Percentiles rank a stretch among this genome's conserved stretches.
Conservation (phyloP, 1,140 invertebrate genomes). For the Ostrea denselamellosa region DNA sequence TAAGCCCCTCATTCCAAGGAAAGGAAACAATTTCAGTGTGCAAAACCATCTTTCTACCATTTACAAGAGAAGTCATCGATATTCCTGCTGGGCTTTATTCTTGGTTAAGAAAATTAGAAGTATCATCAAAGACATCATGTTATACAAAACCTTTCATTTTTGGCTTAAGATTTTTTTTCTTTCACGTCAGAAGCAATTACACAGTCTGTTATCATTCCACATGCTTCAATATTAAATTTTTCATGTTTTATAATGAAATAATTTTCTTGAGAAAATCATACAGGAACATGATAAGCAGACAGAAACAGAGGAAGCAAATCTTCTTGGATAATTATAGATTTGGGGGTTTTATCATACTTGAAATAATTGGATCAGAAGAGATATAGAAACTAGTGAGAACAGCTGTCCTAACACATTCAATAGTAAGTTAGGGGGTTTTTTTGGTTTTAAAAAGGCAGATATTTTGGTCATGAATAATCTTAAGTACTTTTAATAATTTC, state of each 20-base stretch:
- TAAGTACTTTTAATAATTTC: background rate
- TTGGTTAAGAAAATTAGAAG: background rate
- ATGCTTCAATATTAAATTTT: background rate
- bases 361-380: background rate
- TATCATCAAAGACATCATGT: background rate
- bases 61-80: background rate
- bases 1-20: background rate
- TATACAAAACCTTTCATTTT: background rate
- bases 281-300: background rate
- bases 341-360: background rate
- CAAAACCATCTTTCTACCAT: background rate
- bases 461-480: background rate
- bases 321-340: background rate
- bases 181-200: slow-evolving; percentile 29
- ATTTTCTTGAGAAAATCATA: background rate
- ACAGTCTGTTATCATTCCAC: background rate
- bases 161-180: background rate
- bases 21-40: slow-evolving; percentile 4
- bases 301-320: background rate
- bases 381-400: background rate
- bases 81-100: background rate
- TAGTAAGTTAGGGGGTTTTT: too few species aligned
- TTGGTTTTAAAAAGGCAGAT: background rate
- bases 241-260: background rate
- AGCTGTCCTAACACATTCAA: background rate